A percentile compares a stretch with the other conserved stretches of the same genome.
Conservation (phyloP, 2,797 vertebrate species). For the Pipistrellus nathusii region DNA sequence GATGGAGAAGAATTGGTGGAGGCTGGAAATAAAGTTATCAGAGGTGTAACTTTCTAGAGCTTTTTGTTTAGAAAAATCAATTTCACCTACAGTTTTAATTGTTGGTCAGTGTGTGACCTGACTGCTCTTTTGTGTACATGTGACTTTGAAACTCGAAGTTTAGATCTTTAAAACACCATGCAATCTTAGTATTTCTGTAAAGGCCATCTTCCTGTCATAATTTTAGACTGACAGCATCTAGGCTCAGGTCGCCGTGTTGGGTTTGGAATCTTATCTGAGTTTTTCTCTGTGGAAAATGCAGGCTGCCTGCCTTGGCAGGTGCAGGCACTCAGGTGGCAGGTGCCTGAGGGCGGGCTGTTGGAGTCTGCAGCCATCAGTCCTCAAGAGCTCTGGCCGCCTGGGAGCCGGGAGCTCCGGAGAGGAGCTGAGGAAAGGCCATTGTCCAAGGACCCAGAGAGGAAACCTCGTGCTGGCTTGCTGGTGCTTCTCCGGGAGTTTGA, state of each 20-base stretch:
- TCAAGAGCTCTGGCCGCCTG: not conserved
- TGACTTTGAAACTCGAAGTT: not conserved
- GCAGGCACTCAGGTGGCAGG: not conserved
- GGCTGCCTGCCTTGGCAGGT: fast-evolving
- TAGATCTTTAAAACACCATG: not conserved
- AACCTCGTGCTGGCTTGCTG: not conserved
- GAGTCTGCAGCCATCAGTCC: not conserved
- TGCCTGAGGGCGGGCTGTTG: not conserved
- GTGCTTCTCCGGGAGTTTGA: not conserved
- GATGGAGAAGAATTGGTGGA: not conserved
- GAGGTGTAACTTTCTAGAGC: conserved; percentile 10
- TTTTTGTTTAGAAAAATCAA: conserved; percentile 42
- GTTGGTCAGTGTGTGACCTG: not conserved
- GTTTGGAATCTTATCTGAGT: not conserved
- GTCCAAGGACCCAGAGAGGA: not conserved
- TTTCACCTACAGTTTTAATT: not conserved
- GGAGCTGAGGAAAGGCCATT: not conserved
- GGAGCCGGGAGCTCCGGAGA: not conserved
- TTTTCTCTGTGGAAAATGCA: not conserved
- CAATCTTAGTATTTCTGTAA: not conserved
- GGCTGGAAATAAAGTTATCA: not conserved
- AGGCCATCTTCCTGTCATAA: not conserved
- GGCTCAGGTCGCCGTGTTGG: not conserved
- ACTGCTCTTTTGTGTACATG: not conserved
- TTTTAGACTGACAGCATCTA: not conserved